Base-by-base conservation (phyloP, 2,797 vertebrate genomes). In the Coregonus suidteri region DNA sequence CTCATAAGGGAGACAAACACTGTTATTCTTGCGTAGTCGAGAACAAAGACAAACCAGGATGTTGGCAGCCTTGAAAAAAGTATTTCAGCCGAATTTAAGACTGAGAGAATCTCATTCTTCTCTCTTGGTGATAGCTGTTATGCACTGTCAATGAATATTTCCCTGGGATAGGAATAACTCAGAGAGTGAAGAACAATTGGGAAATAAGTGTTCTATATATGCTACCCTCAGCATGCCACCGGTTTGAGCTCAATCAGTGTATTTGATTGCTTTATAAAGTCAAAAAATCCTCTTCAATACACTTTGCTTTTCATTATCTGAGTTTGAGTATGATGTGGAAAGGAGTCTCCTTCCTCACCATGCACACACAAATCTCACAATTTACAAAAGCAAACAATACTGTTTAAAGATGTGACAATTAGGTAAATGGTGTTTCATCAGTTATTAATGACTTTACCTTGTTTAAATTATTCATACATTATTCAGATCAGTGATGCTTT, bases 101-200 rank as follows among this genome's bases (percentile, higher is more conserved):
- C 9, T 1, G 37, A 72, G 20, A 30, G 13, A 54, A 31, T 72
- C 25, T 31, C 20, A 74, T 54, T 16, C 30, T 69, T 80, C 73
- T 67, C 51, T 78, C 54, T 54, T 9, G 53, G 20, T 74, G 65
- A 59, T 6, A 56, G 70, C 52, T 34, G 70, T 64, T 80, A 78
- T 80, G 65, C 30, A 62, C 59, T 73, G 41, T 76, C 72, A 67
- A 78, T 25, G n/a, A 76, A 37, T 56, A 52, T 69, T 53, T 82
- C 75, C 47, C 73, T 13, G 52, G 56, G 56, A 56, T 15, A 65
- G 76, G 66, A 76, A 82, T 77, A 71, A 84, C 73, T 80, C 68
- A 73, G 71, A 82, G 73, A 71, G 75, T 59, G 13, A 59, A 74
- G 78, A 77, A 71, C 82, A 75, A 47, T 59, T 59, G 56, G 18